A percentile compares a stretch with the other conserved stretches of the same genome.
Evolutionary conservation across 2,113 vertebrate species (phyloP).

Genomic region (Catagonus wagneri): DNA sequence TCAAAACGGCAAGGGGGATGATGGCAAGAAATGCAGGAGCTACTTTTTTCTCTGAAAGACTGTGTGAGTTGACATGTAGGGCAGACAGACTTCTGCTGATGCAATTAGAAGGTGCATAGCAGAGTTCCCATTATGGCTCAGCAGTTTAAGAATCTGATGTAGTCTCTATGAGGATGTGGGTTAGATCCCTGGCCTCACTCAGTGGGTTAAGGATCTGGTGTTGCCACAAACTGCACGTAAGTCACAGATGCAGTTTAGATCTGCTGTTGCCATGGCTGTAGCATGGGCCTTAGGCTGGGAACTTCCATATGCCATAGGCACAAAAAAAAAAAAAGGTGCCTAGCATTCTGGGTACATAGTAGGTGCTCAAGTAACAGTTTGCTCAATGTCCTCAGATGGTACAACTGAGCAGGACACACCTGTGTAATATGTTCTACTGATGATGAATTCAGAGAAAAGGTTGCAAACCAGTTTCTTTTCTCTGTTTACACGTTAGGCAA

Average conservation of each 20-base stretch:
- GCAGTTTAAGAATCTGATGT: no score
- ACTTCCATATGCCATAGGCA: no score
- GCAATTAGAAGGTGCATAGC: not conserved
- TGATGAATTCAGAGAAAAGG: conserved; percentile 60
- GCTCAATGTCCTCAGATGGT: not conserved
- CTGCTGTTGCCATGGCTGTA: no score
- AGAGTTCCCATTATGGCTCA: no score
- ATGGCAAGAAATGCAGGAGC: not conserved
- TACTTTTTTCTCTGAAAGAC: not conserved
- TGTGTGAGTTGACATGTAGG: not conserved
- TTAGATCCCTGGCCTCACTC: no score
- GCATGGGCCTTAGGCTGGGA: no score
- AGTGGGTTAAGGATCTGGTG: no score
- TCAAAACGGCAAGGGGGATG: not conserved
- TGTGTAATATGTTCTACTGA: not conserved
- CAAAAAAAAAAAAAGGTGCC: not conserved
- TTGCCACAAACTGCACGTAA: no score
- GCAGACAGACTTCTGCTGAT: not conserved
- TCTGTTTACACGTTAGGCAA: conserved; percentile 32
- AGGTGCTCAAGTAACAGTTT: not conserved
- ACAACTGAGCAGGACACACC: not conserved
- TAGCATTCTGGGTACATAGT: not conserved
- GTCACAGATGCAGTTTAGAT: no score
- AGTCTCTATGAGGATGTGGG: no score
- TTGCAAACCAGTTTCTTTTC: conserved; percentile 8